Evolutionary conservation across 2,113 vertebrate species (phyloP), one percentile per base, ranked within the genome.

Genomic region (Calypte anna): DNA sequence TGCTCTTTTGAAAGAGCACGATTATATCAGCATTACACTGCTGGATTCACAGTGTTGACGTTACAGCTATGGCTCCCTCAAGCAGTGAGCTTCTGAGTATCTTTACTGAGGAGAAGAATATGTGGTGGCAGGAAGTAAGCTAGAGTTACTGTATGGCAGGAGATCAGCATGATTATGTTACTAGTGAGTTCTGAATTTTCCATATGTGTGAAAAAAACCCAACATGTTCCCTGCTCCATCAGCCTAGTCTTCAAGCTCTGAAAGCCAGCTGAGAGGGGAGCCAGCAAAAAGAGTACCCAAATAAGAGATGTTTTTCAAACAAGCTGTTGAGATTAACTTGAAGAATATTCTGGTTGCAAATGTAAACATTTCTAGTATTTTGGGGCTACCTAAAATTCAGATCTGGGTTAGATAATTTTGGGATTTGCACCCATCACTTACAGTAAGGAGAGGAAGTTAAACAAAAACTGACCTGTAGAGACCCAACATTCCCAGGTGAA

Each of bases 1-100:
- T 54, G 67, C 44, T 86, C 55, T 86, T 88, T 84, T 69, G 73
- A 94, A 84, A 96, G 83, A 90, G 59, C 79, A 74, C 46, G 74
- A 64, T 75, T 86, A 31, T 31, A 79, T 63, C 36, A 7, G 48
- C 12, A 6, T 31, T 61, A 63, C 84, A 24, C 25, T 68, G 72
- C 80, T 63, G 89, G 31, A 48, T 83, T 88, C 83, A 82, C 82
- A 85, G 93, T 18, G 2, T 4, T 61, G 81, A 72, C 81, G n/a
- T 11, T 38, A 57, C 57, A 72, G 86, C 57, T 54, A 67, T 0
- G 0, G 53, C 69, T 50, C 76, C 80, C 73, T 75, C 55, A 16
- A 22, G 58, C 6, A 4, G 72, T 1, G 4, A 63, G 38, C 19
- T 63, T 79, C 59, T 36, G 38, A 48, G 21, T 57, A 7, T 61